phyloP scores from a whole-genome alignment of 2,113 vertebrate species.

The Myxocyprinus asiaticus region DNA sequence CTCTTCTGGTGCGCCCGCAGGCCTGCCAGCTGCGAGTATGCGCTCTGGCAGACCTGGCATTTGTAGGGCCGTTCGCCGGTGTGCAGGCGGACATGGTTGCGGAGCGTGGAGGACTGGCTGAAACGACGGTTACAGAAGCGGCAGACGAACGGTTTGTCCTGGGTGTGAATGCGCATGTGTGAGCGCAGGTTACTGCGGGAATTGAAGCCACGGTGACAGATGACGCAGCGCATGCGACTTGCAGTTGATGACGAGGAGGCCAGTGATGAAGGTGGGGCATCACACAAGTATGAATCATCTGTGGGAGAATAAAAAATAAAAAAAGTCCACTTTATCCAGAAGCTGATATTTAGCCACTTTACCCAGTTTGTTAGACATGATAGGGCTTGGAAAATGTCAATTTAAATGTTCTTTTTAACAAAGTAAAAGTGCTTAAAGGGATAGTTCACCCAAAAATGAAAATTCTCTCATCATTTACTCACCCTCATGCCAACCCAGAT shows the following conservation, averaged over 20 bases:
- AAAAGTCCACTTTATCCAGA: too few species aligned
- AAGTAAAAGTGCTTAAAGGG: too few species aligned
- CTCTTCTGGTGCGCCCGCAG: conserved; percentile 98
- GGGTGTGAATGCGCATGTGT: conserved; percentile 99
- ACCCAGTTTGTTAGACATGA: too few species aligned
- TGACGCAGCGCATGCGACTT: conserved; percentile 95
- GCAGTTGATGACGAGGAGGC: conserved; percentile 57
- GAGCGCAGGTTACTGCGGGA: conserved; percentile 98
- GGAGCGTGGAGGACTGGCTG: conserved; percentile 97
- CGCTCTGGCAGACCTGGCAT: conserved; percentile 97
- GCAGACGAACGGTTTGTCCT: conserved; percentile 98
- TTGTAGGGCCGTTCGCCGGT: conserved; percentile 97
- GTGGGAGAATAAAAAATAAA: conserved; percentile 30
- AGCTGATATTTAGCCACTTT: too few species aligned
- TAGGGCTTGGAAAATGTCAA: too few species aligned
- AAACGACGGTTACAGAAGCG: conserved; percentile 98
- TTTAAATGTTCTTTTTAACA: too few species aligned
- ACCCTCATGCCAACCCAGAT: too few species aligned
- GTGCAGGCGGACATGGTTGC: conserved; percentile 96
- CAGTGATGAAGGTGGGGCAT: conserved; percentile 67
- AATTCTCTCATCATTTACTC: too few species aligned
- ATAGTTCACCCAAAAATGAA: too few species aligned
- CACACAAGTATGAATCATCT: conserved; percentile 86
- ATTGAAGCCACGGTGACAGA: conserved; percentile 98
- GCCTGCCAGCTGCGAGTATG: conserved; percentile 95